A percentile compares a stretch with the other conserved stretches of the same genome.
Evolutionary conservation across 1,140 invertebrate species (phyloP).

Genomic region (Teleogryllus occipitalis): DNA sequence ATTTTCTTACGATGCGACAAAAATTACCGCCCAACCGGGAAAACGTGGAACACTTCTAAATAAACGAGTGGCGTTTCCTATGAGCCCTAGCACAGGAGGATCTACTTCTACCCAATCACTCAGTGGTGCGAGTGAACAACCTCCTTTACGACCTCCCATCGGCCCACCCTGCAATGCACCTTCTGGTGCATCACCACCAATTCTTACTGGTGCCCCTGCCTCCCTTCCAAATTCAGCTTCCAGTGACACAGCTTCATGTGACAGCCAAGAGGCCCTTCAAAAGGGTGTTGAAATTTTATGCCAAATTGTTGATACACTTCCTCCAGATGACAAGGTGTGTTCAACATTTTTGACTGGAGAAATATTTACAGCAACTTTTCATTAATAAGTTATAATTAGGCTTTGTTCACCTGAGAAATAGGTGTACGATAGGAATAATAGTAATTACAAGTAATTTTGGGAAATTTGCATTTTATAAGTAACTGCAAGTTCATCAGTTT

Average conservation of each 20-base stretch:
- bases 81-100: conserved; percentile 28
- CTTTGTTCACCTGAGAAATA: no score
- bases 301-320: not conserved
- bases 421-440: no score
- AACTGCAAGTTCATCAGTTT: no score
- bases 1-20: conserved; percentile 33
- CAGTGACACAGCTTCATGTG: not conserved
- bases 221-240: no score
- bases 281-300: not conserved
- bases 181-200: not conserved
- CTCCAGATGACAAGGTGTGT: not conserved
- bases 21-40: conserved; percentile 21
- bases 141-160: not conserved
- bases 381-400: no score
- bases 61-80: conserved; percentile 41
- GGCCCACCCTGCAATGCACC: not conserved
- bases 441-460: no score
- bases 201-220: not conserved
- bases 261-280: not conserved
- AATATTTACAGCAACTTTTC: no score
- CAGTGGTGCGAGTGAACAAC: not conserved
- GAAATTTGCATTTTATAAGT: no score
- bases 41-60: conserved; percentile 35
- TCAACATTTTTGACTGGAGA: no score
- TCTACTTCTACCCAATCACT: not conserved